Base-by-base conservation (phyloP, 2,113 vertebrate species). In the Corydoras maculifer region DNA sequence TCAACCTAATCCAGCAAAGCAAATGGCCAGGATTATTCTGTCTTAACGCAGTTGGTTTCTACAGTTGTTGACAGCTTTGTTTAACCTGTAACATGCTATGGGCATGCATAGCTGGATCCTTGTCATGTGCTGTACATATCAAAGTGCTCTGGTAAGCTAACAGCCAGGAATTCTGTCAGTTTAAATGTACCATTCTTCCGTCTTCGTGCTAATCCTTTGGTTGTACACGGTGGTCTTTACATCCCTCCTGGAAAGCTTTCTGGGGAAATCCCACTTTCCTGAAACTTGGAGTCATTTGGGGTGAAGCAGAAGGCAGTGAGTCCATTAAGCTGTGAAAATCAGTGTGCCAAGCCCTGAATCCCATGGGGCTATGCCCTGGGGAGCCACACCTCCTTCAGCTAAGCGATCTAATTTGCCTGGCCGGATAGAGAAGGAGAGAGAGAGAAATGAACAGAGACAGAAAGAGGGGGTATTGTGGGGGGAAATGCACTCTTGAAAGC, bases 241-340 rank as follows among this genome's bases (percentile, higher is more conserved):
- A 9, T 50, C 31, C 61, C 55, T 74, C 68, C 13, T 54, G 60
- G 50, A 74, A 71, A 65, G 72, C 55, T 76, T 77, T 77, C 58
- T 2, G 14, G 75, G 78, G 75, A 80, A 72, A 80, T 77, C 69
- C 75, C 75, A 69, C 65, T 72, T 80, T 74, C 68, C 61, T 61
- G 68, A 80, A 80, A 75, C 10, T 54, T 62, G 29, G 35, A 71
- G 78, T 80, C 72, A 77, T 77, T 61, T 59, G 18, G 65, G 74
- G 73, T 78, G 58, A 68, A 35, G 68, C 67, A 72, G 70, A 69
- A 63, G 55, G 68, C 72, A 69, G 66, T 18, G 58, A 78, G 74
- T 75, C 70, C 74, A 79, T 79, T 73, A 76, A 73, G 74, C 70
- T 78, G 77, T 78, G 63, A 78, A 75, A 73, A 74, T 74, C 59